Percentiles rank a stretch among this genome's conserved stretches.
phyloP scores from a whole-genome alignment of 2,113 vertebrate genomes.

The Genyomyrus donnyi region DNA sequence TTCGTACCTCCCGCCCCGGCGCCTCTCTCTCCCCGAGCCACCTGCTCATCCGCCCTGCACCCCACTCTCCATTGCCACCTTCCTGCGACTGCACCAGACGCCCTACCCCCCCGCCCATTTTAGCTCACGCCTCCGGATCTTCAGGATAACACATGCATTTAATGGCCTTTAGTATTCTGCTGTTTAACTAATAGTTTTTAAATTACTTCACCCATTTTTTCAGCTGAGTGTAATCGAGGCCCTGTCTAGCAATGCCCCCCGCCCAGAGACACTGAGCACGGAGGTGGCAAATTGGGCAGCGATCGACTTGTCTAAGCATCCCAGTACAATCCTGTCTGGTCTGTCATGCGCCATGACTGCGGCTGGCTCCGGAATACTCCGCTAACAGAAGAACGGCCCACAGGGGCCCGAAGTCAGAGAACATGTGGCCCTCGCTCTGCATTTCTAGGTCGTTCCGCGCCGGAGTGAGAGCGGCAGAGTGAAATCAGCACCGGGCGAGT shows the following conservation, averaged over 20 bases:
- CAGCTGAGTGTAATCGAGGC: background rate
- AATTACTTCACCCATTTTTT: background rate
- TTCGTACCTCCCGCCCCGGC: background rate
- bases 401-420: background rate
- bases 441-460: background rate
- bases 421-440: background rate
- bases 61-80: background rate
- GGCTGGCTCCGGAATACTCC: background rate
- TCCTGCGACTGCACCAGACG: background rate
- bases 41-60: background rate
- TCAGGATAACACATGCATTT: background rate
- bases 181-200: background rate
- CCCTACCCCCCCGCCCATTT: background rate
- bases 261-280: background rate
- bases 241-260: background rate
- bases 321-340: background rate
- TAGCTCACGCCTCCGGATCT: background rate
- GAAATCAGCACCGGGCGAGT: background rate
- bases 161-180: background rate
- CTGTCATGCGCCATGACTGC: background rate
- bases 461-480: background rate
- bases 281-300: background rate
- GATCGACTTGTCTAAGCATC: background rate
- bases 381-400: background rate
- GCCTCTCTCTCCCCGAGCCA: background rate